Percentiles rank a stretch among this genome's conserved stretches.
Conservation (phyloP, 37 sponge, comb jelly and placozoan genomes). For the Tethya wilhelma region DNA sequence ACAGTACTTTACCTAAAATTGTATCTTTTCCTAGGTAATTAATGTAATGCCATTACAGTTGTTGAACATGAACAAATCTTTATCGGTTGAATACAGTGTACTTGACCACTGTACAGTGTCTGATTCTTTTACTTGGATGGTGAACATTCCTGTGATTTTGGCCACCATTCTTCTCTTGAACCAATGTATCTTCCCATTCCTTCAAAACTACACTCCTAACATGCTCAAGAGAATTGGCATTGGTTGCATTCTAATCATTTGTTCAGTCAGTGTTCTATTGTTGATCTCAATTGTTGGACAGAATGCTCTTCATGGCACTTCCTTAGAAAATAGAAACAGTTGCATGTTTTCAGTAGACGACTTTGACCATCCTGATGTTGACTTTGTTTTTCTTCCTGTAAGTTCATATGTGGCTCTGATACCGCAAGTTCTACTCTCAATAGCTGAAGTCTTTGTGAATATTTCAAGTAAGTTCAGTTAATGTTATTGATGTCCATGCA, state of each 20-base stretch:
- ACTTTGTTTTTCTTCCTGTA: background rate
- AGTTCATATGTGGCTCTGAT: background rate
- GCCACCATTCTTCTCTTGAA: background rate
- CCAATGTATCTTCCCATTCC: slow-evolving; percentile 7
- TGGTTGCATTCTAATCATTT: background rate
- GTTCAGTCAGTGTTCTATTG: background rate
- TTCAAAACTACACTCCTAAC: slow-evolving; percentile 22
- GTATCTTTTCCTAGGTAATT: too few relatives aligned
- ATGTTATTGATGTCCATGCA: too few relatives aligned
- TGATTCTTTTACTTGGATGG: background rate
- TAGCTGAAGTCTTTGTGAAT: slow-evolving; percentile 31
- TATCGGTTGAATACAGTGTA: too few relatives aligned
- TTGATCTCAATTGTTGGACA: background rate
- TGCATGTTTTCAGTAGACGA: slow-evolving; percentile 2
- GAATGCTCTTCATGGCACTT: too few relatives aligned
- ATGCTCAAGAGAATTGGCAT: slow-evolving; percentile 40
- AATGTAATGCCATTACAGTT: too few relatives aligned
- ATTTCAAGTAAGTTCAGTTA: slow-evolving; percentile 39
- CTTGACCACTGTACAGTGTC: too few relatives aligned
- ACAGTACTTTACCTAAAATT: too few relatives aligned
- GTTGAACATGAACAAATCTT: too few relatives aligned
- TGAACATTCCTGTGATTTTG: slow-evolving; percentile 4
- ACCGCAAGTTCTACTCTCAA: slow-evolving; percentile 6
- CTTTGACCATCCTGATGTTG: too few relatives aligned
- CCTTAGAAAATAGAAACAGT: too few relatives aligned